These are phyloP conservation scores for Gallinago undulata DNA, from an alignment of 2,113 vertebrate genomes.

Conservation along the genomic window DNA sequence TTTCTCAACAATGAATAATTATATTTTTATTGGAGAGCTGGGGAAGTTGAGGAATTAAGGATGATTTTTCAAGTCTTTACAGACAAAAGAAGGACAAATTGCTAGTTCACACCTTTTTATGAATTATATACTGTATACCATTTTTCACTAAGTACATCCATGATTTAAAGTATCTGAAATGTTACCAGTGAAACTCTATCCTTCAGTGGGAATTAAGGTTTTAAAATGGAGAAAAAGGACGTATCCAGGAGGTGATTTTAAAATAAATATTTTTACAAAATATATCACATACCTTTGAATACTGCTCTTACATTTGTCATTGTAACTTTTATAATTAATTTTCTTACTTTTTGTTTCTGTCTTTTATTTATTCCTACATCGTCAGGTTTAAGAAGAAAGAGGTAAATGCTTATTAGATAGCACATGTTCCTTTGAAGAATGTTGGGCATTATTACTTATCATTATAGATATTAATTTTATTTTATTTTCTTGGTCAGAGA, in stretches of 20 bases:
- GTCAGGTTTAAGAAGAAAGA: neutral
- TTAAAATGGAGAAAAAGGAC: neutral
- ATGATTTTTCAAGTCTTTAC: neutral
- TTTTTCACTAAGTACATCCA: neutral
- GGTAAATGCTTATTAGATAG: neutral
- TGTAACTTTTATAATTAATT: neutral
- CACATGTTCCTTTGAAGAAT: neutral
- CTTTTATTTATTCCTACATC: neutral
- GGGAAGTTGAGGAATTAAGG: neutral
- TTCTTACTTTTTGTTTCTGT: neutral
- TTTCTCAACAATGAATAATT: neutral
- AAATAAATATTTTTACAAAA: neutral
- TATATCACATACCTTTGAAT: neutral
- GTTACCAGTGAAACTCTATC: neutral
- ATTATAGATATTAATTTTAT: neutral
- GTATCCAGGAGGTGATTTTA: neutral
- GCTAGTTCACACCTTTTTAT: neutral
- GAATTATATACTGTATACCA: neutral
- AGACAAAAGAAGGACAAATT: neutral
- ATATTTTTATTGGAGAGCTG: neutral
- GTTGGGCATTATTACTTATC: neutral
- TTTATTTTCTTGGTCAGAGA: neutral
- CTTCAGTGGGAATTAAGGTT: neutral
- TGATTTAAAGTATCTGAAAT: neutral
- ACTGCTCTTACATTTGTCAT: neutral